Evolutionary conservation across 2,797 vertebrate species (phyloP), one percentile per base, ranked within the genome.

Genomic region (Leucoraja ocellata): DNA sequence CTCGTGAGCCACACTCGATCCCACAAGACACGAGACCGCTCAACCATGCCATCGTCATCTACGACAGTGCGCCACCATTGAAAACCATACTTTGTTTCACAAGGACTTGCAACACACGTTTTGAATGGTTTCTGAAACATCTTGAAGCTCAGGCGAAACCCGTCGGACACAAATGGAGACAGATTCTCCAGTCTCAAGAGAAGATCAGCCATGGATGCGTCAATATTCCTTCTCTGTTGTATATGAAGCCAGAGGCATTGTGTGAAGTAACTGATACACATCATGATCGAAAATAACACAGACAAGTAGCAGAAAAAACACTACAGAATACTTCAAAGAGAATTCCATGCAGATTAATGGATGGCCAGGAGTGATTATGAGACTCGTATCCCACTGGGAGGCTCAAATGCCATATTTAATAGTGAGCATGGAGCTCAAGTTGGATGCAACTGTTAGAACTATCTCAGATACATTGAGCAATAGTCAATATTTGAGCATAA

Each of bases 281-380:
- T 58, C 84, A 32, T 65, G 61, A 88, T 13, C 21, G 61, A 88
- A 65, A 88, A 86, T 63, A 63, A 86, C 32, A 86, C 28, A 86
- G 63, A 65, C 84, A 88, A 6, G 61, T 63, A 32, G 4, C 28
- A 65, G 84, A 88, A 61, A 88, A 88, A 61, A 88, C 63, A 88
- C 84, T 65, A 18, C 8, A 13, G 28, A 63, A 88, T 65, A 32
- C 5, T 25, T 86, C 58, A 65, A 61, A 65, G 61, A 2, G 84
- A 88, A 65, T 88, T 88, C 63, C 61, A 88, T 65, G 63, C 84
- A 88, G 84, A 9, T 88, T 88, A 88, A 32, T n/a, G 61, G 84
- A 88, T 65, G n/a, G 58, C 84, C 84, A 32, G 58, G 84, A 65
- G 61, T 32, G 61, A 65, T 65, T 88, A 32, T 25, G 61, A 65